Evolutionary conservation across 2,888 invertebrate species (phyloP).

Genomic region (Pseudanteris insignis): DNA sequence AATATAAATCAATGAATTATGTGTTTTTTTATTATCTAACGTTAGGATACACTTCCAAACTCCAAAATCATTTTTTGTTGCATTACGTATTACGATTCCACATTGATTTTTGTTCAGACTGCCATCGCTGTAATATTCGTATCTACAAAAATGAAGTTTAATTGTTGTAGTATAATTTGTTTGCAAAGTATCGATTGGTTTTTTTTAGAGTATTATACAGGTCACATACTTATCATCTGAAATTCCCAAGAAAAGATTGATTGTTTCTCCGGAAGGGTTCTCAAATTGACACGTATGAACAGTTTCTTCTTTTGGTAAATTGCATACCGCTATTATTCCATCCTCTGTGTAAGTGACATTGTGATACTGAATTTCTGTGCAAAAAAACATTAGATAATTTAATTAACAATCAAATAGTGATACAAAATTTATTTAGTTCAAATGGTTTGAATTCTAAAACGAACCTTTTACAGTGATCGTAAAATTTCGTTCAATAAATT

Average conservation of each 20-base stretch:
- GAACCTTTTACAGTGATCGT: neutral
- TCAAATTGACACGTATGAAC: constrained; percentile 48
- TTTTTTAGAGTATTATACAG: too few relatives aligned
- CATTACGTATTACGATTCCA: constrained; percentile 49
- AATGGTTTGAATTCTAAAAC: too few relatives aligned
- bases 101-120: too few relatives aligned
- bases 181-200: constrained; percentile 2
- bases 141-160: constrained; percentile 37
- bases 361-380: neutral
- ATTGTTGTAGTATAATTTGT: neutral
- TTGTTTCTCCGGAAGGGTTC: constrained; percentile 48
- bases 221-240: constrained; percentile 50
- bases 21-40: neutral
- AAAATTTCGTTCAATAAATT: neutral
- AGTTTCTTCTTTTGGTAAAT: constrained; percentile 12
- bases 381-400: too few relatives aligned
- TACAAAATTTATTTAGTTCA: too few relatives aligned
- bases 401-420: too few relatives aligned
- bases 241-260: constrained; percentile 46
- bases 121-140: constrained; percentile 52
- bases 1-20: constrained; percentile 5
- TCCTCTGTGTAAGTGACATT: constrained; percentile 9
- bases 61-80: constrained; percentile 48
- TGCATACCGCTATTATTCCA: constrained; percentile 41
- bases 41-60: constrained; percentile 50